Conservation (phyloP, 1,140 invertebrate species). For the Leptestheria dahalacensis region DNA sequence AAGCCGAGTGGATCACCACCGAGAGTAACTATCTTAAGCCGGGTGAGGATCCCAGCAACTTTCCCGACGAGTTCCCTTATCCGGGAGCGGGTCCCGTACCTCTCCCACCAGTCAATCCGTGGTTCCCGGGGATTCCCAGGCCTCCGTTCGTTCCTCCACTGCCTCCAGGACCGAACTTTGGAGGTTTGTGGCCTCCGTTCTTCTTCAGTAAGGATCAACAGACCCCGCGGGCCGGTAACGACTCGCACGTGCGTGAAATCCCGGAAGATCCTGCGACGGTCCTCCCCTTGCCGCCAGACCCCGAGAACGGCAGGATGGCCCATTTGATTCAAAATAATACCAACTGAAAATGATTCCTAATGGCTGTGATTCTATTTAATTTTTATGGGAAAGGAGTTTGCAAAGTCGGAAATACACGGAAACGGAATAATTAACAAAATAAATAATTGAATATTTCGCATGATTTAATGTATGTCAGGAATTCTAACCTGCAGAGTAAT, state of each 20-base stretch:
- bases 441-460: background rate
- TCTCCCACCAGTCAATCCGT: background rate
- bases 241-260: too few species aligned
- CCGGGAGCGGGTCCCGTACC: background rate
- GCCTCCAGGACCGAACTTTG: background rate
- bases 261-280: too few species aligned
- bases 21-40: background rate
- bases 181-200: background rate
- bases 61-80: background rate
- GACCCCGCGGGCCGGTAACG: background rate
- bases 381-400: background rate
- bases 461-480: background rate
- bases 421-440: background rate
- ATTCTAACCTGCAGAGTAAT: slow-evolving; percentile 31
- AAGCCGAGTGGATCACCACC: slow-evolving; percentile 15
- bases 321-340: background rate
- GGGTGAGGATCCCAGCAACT: background rate
- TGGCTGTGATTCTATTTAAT: background rate
- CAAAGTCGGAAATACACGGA: background rate
- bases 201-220: background rate
- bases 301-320: background rate
- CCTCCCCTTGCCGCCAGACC: slow-evolving; percentile 4
- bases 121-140: background rate
- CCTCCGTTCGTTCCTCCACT: background rate
- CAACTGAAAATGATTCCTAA: background rate